Percentiles rank a stretch among this genome's conserved stretches.
phyloP scores from a whole-genome alignment of 2,113 vertebrate species.

The Pipa parva region DNA sequence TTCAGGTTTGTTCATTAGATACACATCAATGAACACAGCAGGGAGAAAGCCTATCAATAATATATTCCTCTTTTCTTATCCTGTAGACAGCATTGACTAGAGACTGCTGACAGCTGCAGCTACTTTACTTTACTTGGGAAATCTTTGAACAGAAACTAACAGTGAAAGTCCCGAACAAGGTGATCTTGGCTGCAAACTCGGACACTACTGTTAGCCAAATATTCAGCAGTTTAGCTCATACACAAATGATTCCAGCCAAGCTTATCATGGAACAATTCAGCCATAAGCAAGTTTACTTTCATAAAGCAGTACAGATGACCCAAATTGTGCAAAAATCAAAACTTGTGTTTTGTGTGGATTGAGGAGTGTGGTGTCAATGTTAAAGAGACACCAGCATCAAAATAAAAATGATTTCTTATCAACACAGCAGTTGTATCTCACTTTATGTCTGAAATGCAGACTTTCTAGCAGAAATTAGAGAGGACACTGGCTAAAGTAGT shows the following conservation, averaged over 20 bases:
- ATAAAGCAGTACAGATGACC: too few relatives aligned
- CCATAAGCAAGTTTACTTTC: background rate
- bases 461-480: too few relatives aligned
- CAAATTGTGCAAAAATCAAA: background rate
- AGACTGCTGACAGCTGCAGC: constrained; percentile 35
- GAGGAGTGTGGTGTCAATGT: too few relatives aligned
- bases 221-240: constrained; percentile 3
- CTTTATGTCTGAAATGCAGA: too few relatives aligned
- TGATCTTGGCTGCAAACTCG: background rate
- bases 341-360: too few relatives aligned
- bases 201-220: background rate
- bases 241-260: background rate
- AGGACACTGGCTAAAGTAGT: too few relatives aligned
- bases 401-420: too few relatives aligned
- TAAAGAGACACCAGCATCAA: too few relatives aligned
- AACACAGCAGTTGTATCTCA: too few relatives aligned
- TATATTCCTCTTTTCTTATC: constrained; percentile 17
- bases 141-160: background rate
- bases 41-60: constrained; percentile 9
- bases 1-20: constrained; percentile 15
- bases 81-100: background rate
- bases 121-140: constrained; percentile 2
- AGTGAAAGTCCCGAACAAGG: constrained; percentile 3
- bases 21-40: constrained; percentile 14
- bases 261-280: background rate